These are phyloP conservation scores for Panzeria rudis DNA, from an alignment of 2,888 invertebrate genomes.

Conservation along the genomic window DNA sequence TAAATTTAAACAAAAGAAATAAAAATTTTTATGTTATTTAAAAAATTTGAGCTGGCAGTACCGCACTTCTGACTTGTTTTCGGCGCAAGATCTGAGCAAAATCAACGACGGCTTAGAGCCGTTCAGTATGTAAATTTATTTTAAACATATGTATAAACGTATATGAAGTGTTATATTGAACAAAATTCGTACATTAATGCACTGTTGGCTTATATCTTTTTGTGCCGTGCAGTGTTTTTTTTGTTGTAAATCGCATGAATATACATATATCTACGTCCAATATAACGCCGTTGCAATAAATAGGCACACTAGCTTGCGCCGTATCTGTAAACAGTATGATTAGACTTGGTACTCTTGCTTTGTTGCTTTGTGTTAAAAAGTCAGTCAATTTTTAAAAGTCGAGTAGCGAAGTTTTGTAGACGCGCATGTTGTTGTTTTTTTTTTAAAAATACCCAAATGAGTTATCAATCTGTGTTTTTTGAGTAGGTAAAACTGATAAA, in stretches of 20 bases:
- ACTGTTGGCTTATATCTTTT: neutral
- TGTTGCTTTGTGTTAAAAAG: slow-evolving; percentile 61
- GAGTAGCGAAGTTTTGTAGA: slow-evolving; percentile 52
- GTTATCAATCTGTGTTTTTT: slow-evolving; percentile 61
- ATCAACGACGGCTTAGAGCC: slow-evolving; percentile 1
- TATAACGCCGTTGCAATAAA: neutral
- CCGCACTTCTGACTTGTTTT: neutral
- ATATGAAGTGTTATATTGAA: too few species aligned
- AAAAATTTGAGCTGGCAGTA: slow-evolving; percentile 7
- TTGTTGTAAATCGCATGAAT: neutral
- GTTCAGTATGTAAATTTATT: neutral
- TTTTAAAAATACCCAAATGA: slow-evolving; percentile 48
- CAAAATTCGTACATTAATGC: neutral
- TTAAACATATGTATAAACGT: too few species aligned
- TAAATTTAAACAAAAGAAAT: too few species aligned
- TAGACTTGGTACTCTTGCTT: slow-evolving; percentile 56
- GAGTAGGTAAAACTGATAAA: slow-evolving; percentile 53
- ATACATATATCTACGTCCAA: neutral
- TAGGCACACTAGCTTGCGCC: neutral
- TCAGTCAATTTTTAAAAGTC: slow-evolving; percentile 66
- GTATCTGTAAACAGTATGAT: neutral
- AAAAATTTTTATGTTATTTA: too few species aligned
- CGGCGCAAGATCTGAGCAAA: neutral
- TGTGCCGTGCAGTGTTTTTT: neutral
- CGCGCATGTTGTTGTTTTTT: slow-evolving; percentile 57